Evolutionary conservation across 2,797 vertebrate genomes (phyloP).

Genomic region (Loriculus beryllinus): DNA sequence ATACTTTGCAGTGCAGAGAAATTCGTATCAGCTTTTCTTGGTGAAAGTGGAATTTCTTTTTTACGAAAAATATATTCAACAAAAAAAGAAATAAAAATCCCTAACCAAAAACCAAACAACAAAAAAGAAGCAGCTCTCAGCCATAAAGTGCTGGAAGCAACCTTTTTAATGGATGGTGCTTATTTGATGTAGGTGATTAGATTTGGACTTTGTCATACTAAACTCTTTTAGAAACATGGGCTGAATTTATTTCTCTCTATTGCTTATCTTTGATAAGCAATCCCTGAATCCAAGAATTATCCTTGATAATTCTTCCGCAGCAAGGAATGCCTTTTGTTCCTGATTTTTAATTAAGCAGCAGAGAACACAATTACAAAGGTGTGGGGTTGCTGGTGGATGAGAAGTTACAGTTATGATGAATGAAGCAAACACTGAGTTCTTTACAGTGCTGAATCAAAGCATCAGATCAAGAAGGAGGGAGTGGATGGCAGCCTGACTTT

Average conservation of each 20-base stretch:
- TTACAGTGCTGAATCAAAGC: conserved; percentile 4
- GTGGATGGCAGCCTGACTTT: background rate
- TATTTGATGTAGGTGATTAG: conserved; percentile 19
- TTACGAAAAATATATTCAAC: background rate
- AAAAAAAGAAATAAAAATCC: background rate
- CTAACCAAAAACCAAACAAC: background rate
- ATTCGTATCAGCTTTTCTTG: background rate
- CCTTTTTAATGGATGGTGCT: background rate
- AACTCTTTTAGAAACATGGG: background rate
- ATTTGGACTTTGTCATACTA: conserved; percentile 40
- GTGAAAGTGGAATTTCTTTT: background rate
- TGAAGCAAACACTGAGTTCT: background rate
- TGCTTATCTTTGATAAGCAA: conserved; percentile 41
- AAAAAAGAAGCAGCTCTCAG: background rate
- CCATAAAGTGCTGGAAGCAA: background rate
- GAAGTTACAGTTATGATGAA: background rate
- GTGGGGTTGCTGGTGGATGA: background rate
- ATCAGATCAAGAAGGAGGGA: conserved; percentile 44
- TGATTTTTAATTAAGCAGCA: conserved; percentile 2
- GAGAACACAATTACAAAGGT: conserved; percentile 1
- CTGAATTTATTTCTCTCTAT: conserved; percentile 31
- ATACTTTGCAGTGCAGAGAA: background rate
- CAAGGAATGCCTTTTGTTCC: background rate
- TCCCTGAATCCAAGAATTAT: too few relatives aligned
- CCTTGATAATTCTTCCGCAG: background rate